Evolutionary conservation across 2,797 vertebrate genomes (phyloP).

Genomic region (Intellagama lesueurii): DNA sequence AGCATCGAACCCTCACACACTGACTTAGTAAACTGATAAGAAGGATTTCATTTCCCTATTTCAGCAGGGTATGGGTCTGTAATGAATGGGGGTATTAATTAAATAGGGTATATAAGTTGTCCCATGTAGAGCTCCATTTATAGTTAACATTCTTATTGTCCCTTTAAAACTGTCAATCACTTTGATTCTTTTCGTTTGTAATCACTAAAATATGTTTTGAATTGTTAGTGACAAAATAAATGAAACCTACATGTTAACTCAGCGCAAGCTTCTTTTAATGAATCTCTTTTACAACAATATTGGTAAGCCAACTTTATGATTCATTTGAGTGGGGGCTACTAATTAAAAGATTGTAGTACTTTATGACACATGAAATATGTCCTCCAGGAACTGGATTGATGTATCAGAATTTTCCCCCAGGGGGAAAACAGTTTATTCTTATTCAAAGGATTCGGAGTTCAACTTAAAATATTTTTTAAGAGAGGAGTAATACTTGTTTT

Average conservation of each 20-base stretch:
- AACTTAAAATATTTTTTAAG: background rate
- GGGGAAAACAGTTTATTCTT: background rate
- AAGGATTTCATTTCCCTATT: too few relatives aligned
- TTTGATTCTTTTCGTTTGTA: background rate
- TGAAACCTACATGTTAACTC: background rate
- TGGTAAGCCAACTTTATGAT: constrained; percentile 1
- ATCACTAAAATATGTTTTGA: constrained; percentile 1
- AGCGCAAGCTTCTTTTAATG: background rate
- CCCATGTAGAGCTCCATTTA: too few relatives aligned
- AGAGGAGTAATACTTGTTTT: background rate
- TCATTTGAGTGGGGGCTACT: background rate
- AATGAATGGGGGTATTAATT: too few relatives aligned
- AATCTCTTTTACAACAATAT: constrained; percentile 4
- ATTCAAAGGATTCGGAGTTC: background rate
- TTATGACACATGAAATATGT: background rate
- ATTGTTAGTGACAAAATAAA: constrained; percentile 7
- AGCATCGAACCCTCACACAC: too few relatives aligned
- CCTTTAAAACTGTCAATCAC: too few relatives aligned
- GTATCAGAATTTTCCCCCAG: background rate
- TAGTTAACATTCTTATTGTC: too few relatives aligned
- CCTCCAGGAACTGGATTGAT: constrained; percentile 15
- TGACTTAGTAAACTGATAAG: too few relatives aligned
- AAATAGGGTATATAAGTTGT: too few relatives aligned
- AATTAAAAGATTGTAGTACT: background rate
- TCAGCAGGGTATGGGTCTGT: too few relatives aligned